These are phyloP conservation scores for Trichogramma dendrolimi DNA, from an alignment of 2,888 invertebrate species.

Conservation along the genomic window DNA sequence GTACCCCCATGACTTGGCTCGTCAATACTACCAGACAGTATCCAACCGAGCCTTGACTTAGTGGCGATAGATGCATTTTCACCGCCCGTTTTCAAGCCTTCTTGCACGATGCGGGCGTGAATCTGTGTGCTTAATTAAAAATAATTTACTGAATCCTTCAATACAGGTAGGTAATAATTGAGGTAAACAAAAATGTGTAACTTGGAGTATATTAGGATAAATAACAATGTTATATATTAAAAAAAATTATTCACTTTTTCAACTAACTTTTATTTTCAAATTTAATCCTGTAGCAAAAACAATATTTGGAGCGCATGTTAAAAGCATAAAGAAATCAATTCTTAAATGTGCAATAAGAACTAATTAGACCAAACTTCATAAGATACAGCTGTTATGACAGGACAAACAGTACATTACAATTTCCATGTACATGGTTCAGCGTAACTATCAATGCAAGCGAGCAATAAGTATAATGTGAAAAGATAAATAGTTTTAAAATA, in stretches of 20 bases:
- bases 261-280: not conserved
- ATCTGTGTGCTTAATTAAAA: too few relatives aligned
- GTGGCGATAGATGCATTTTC: too few relatives aligned
- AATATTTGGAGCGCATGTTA: constrained; percentile 95
- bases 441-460: constrained; percentile 96
- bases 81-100: too few relatives aligned
- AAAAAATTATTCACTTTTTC: constrained; percentile 38
- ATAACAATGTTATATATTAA: constrained; percentile 94
- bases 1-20: too few relatives aligned
- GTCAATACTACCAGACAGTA: too few relatives aligned
- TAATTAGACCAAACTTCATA: constrained; percentile 90
- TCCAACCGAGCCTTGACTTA: too few relatives aligned
- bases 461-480: too few relatives aligned
- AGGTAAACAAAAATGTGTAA: constrained; percentile 95
- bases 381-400: constrained; percentile 87
- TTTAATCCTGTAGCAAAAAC: constrained; percentile 87
- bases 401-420: constrained; percentile 93
- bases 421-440: constrained; percentile 99
- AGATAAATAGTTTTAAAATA: too few relatives aligned
- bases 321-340: constrained; percentile 93
- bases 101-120: too few relatives aligned
- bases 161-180: constrained; percentile 71
- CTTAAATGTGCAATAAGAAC: constrained; percentile 88
- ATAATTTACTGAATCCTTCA: constrained; percentile 87
- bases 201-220: constrained; percentile 97